A percentile compares a stretch with the other conserved stretches of the same genome.
phyloP scores from a whole-genome alignment of 1,140 invertebrate genomes.

The Monomorium pharaonis region DNA sequence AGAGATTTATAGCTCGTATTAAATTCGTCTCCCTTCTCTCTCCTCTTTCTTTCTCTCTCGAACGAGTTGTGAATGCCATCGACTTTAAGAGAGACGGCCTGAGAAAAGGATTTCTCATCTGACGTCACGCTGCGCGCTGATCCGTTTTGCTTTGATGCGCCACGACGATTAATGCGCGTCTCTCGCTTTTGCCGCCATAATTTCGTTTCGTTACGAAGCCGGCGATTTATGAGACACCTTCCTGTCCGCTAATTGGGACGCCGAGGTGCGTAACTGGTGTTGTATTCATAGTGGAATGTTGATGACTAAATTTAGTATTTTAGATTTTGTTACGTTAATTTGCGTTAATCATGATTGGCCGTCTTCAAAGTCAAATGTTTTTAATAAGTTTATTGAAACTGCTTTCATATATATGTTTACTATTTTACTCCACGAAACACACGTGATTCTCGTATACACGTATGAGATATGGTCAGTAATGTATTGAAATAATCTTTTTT shows the following conservation, averaged over 20 bases:
- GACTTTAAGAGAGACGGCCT: slow-evolving; percentile 24
- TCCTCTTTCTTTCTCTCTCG: neutral
- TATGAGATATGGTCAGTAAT: neutral
- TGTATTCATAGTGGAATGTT: neutral
- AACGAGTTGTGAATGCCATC: slow-evolving; percentile 56
- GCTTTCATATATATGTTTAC: neutral
- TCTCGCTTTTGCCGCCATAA: slow-evolving; percentile 28
- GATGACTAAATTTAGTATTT: slow-evolving; percentile 25
- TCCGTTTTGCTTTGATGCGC: slow-evolving; percentile 50
- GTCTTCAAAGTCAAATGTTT: neutral
- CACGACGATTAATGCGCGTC: slow-evolving; percentile 48
- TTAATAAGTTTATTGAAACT: neutral
- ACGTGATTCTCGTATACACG: neutral
- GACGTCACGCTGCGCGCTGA: slow-evolving; percentile 6
- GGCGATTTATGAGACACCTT: slow-evolving; percentile 43
- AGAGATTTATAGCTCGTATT: slow-evolving; percentile 77
- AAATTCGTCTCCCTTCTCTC: slow-evolving; percentile 49
- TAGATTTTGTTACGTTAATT: neutral
- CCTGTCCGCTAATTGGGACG: slow-evolving; percentile 19
- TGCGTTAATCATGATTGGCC: neutral
- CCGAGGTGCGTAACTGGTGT: slow-evolving; percentile 21
- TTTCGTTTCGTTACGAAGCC: slow-evolving; percentile 36
- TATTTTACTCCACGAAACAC: neutral
- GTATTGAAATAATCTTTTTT: neutral
- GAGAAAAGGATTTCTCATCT: slow-evolving; percentile 38